Conservation (phyloP, 2,113 vertebrate genomes). For the Pelobates fuscus region DNA sequence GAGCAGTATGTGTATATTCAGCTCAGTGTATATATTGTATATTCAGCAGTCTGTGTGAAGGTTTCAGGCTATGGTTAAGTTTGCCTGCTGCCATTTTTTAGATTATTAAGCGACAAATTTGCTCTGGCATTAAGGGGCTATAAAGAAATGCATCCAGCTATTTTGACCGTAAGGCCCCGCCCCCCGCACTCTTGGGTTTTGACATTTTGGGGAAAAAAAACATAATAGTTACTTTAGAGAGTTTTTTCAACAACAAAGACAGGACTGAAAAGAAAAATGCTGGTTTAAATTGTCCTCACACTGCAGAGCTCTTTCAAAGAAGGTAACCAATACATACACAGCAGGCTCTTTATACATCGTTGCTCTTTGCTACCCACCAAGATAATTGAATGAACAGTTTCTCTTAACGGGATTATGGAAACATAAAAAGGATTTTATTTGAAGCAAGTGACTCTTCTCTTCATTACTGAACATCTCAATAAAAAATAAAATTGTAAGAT, state of each 20-base stretch:
- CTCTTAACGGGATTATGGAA: constrained; percentile 36
- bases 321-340: background rate
- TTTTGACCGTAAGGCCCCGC: too few species aligned
- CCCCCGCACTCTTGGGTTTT: too few species aligned
- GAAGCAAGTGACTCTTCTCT: constrained; percentile 40
- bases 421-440: constrained; percentile 44
- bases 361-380: constrained; percentile 9
- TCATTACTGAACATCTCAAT: constrained; percentile 33
- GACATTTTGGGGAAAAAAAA: too few species aligned
- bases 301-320: constrained; percentile 4
- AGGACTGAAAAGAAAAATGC: background rate
- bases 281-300: background rate
- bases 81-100: too few species aligned
- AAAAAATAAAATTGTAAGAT: constrained; percentile 13
- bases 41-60: too few species aligned
- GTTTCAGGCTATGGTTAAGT: too few species aligned
- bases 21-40: too few species aligned
- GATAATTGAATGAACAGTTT: constrained; percentile 24
- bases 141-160: too few species aligned
- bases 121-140: too few species aligned
- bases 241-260: constrained; percentile 1
- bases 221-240: too few species aligned
- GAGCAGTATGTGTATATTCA: too few species aligned
- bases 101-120: too few species aligned
- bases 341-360: constrained; percentile 22